A percentile compares a stretch with the other conserved stretches of the same genome.
Evolutionary conservation across 2,888 invertebrate genomes (phyloP).

Genomic region (Rhingia rostrata): DNA sequence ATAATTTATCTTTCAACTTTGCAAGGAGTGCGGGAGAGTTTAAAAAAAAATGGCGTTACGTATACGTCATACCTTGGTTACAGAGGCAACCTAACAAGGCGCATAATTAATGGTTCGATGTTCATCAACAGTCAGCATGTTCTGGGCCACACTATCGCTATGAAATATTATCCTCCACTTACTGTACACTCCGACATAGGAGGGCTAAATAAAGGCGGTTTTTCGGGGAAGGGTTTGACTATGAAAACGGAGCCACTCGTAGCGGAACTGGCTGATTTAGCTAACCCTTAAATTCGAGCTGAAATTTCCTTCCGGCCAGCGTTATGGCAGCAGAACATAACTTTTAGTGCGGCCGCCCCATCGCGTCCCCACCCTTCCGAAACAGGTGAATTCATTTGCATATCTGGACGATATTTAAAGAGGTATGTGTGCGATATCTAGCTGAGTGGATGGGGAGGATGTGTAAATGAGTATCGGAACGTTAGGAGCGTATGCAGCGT

Average conservation of each 20-base stretch:
- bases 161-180: slow-evolving; percentile 65
- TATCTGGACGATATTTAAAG: slow-evolving; percentile 64
- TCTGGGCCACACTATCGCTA: slow-evolving; percentile 44
- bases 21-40: not conserved
- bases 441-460: not conserved
- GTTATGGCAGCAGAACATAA: slow-evolving; percentile 73
- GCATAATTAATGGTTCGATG: slow-evolving; percentile 71
- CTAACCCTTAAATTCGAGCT: slow-evolving; percentile 73
- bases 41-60: slow-evolving; percentile 20
- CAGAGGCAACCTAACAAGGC: slow-evolving; percentile 61
- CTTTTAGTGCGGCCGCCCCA: slow-evolving; percentile 42
- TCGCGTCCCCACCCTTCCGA: slow-evolving; percentile 20
- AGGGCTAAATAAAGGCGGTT: slow-evolving; percentile 17
- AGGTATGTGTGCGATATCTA: slow-evolving; percentile 14
- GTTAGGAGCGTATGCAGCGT: slow-evolving; percentile 45
- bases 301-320: slow-evolving; percentile 74
- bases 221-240: not conserved
- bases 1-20: slow-evolving; percentile 61
- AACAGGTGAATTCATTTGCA: slow-evolving; percentile 73
- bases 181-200: slow-evolving; percentile 47
- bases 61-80: slow-evolving; percentile 27
- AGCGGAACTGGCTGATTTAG: slow-evolving; percentile 73
- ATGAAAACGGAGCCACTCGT: slow-evolving; percentile 43
- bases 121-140: slow-evolving; percentile 73
- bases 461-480: not conserved